Percentiles rank a stretch among this genome's conserved stretches.
phyloP scores from a whole-genome alignment of 2,888 invertebrate species.

The Synergus gifuensis region DNA sequence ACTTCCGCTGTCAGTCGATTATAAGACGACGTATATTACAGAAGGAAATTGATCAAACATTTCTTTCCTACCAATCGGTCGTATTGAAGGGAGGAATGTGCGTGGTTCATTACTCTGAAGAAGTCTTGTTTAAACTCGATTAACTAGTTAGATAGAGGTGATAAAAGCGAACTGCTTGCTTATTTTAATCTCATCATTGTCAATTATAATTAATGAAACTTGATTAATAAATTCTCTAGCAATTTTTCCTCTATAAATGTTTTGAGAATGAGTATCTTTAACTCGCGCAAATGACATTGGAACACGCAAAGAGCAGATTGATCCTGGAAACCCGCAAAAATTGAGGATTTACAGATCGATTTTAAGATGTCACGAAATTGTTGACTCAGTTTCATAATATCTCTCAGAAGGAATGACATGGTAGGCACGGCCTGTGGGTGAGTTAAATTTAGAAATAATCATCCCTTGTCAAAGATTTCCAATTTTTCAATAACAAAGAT shows the following conservation, averaged over 20 bases:
- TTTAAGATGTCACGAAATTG: constrained; percentile 23
- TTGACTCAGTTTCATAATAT: constrained; percentile 35
- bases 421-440: constrained; percentile 34
- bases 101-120: background rate
- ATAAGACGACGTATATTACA: constrained; percentile 31
- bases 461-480: background rate
- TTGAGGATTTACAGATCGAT: background rate
- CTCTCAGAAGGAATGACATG: constrained; percentile 29
- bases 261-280: constrained; percentile 3
- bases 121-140: background rate
- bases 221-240: background rate
- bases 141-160: background rate
- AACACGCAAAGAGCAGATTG: constrained; percentile 30
- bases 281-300: constrained; percentile 3
- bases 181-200: background rate
- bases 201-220: background rate
- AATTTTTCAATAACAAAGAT: background rate
- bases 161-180: background rate
- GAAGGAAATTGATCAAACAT: constrained; percentile 38
- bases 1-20: constrained; percentile 3
- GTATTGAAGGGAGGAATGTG: constrained; percentile 22
- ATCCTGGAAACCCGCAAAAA: background rate
- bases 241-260: background rate
- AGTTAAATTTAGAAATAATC: constrained; percentile 32
- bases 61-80: background rate